Percentiles rank a stretch among this genome's conserved stretches.
phyloP scores from a whole-genome alignment of 2,113 vertebrate species.

The Oreochromis aureus region DNA sequence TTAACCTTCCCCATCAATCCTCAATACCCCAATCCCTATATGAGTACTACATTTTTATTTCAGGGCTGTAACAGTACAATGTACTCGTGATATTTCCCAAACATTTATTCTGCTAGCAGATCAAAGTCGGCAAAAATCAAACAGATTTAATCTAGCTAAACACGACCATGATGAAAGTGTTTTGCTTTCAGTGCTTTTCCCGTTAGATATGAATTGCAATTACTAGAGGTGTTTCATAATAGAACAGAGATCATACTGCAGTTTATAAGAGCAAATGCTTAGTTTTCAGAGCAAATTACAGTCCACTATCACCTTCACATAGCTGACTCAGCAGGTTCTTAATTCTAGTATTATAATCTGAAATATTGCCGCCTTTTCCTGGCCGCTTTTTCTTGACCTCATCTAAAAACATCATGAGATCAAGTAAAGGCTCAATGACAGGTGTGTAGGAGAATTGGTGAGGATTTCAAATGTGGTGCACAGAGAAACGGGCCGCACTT shows the following conservation, averaged over 20 bases:
- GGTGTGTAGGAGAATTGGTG: background rate
- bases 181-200: background rate
- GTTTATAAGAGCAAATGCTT: background rate
- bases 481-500: rapidly evolving
- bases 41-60: background rate
- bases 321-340: background rate
- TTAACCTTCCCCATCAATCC: background rate
- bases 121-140: background rate
- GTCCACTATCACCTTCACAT: background rate
- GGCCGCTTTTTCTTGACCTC: background rate
- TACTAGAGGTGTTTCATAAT: background rate
- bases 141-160: background rate
- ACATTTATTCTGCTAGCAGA: background rate
- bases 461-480: background rate
- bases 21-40: background rate
- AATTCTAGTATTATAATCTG: background rate
- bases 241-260: background rate
- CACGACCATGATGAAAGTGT: background rate
- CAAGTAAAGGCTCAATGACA: background rate
- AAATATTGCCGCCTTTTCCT: background rate
- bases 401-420: background rate
- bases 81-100: background rate
- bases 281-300: background rate
- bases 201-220: background rate
- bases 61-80: background rate